Percentiles rank a stretch among this genome's conserved stretches.
Evolutionary conservation across 2,888 invertebrate species (phyloP).

Genomic region (Myopa testacea): DNA sequence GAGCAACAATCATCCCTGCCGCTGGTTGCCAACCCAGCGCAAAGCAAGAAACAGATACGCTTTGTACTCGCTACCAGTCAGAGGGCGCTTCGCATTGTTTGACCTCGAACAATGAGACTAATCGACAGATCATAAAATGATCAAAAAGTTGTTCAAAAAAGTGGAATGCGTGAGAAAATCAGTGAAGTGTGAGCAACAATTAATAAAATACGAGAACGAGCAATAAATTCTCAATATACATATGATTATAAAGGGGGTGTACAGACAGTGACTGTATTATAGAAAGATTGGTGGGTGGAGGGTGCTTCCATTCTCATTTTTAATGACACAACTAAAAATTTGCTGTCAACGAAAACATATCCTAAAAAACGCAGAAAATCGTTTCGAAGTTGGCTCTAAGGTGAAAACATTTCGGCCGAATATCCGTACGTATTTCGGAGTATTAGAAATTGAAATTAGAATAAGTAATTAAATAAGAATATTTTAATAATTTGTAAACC

Average conservation of each 20-base stretch:
- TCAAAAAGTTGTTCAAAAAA: slow-evolving; percentile 48
- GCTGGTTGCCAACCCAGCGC: background rate
- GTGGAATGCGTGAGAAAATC: slow-evolving; percentile 47
- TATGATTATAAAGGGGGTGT: slow-evolving; percentile 28
- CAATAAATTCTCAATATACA: slow-evolving; percentile 51
- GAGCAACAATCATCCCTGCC: background rate
- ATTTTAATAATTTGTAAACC: background rate
- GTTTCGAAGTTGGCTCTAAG: background rate
- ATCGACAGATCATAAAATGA: slow-evolving; percentile 67
- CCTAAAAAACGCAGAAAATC: background rate
- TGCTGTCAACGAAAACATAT: background rate
- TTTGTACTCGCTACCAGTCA: slow-evolving; percentile 46
- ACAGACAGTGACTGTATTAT: background rate
- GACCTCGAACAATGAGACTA: slow-evolving; percentile 61
- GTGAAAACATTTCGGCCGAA: background rate
- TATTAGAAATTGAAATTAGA: slow-evolving; percentile 18
- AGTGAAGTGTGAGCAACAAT: slow-evolving; percentile 38
- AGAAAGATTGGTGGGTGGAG: background rate
- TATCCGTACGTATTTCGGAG: background rate
- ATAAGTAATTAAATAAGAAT: background rate
- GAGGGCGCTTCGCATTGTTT: slow-evolving; percentile 43
- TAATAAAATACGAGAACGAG: slow-evolving; percentile 47
- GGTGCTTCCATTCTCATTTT: too few species aligned
- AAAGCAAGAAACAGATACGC: background rate
- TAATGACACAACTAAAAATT: background rate